Base-by-base conservation (phyloP, 2,113 vertebrate genomes). In the Elephas maximus region DNA sequence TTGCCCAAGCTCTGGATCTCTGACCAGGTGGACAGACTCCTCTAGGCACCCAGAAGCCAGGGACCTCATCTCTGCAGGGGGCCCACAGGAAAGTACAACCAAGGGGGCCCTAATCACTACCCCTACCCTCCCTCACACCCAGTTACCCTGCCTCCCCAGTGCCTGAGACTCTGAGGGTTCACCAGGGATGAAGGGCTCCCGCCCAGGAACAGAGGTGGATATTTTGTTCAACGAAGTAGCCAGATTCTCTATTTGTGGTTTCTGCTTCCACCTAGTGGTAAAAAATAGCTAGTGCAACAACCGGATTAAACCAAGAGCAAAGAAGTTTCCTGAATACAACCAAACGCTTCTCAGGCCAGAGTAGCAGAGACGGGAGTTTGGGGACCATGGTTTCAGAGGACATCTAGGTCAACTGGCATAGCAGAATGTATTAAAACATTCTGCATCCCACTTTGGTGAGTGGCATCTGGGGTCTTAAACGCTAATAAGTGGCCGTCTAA, bases 241-340 rank as follows among this genome's bases (percentile, higher is more conserved):
- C 76, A 1, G 30, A 2, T 69, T 57, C 37, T 37, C 8, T 8
- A 28, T 3, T 0, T 2, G 0, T 23, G 37, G 74, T 81, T 84
- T 97, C 93, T 97, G 51, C 89, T 96, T 51, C 96, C 95, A 93
- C 83, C 97, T 93, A 78, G 74, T 94, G 97, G 93, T 48, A 1
- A 76, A 62, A 30, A 6, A 26, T 76, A 92, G 88, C 53, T 69
- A 41, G 18, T 92, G 28, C 37, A 37, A 37, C 37, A 37, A 37
- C 37, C 37, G 2, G 37, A 37, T 37, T 37, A 37, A 37, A 37
- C 37, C 37, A 37, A 37, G 37, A 37, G 37, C 37, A 37, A 37
- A 37, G 37, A 37, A 37, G 37, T 37, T 37, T 37, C 37, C 37
- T 37, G 37, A 37, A 37, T 37, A 37, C 37, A 37, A 37, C 37